These are phyloP conservation scores for Oxygymnocypris stewartii DNA, from an alignment of 2,113 vertebrate genomes.

Conservation along the genomic window DNA sequence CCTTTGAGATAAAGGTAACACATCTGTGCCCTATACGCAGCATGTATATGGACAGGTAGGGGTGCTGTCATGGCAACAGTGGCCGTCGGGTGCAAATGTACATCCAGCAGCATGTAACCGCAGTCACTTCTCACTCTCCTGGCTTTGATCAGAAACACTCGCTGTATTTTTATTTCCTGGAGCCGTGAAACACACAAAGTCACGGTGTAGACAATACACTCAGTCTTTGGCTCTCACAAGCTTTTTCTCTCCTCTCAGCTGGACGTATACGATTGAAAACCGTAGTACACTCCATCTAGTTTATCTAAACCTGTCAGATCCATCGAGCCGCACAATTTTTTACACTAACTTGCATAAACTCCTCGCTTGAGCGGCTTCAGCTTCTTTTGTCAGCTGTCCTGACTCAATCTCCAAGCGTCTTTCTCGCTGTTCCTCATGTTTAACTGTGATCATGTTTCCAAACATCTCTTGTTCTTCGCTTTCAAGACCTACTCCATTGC, in stretches of 20 bases:
- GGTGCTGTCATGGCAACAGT: conserved; percentile 35
- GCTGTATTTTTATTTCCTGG: background rate
- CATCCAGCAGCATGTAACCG: conserved; percentile 20
- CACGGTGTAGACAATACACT: conserved; percentile 2
- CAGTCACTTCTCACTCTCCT: background rate
- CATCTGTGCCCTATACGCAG: background rate
- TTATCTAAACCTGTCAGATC: conserved; percentile 29
- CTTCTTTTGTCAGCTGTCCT: background rate
- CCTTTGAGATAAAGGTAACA: background rate
- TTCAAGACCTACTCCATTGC: conserved; percentile 38
- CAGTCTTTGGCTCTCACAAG: background rate
- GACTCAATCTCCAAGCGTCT: background rate
- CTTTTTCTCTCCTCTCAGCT: background rate
- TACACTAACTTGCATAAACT: conserved; percentile 3
- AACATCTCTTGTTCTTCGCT: background rate
- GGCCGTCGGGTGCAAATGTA: background rate
- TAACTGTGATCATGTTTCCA: conserved; percentile 30
- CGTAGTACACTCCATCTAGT: background rate
- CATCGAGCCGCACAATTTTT: background rate
- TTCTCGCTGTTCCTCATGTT: conserved; percentile 7
- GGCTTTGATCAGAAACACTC: conserved; percentile 22
- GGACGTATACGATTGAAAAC: background rate
- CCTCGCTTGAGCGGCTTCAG: background rate
- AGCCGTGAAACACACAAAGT: conserved; percentile 4
- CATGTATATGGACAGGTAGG: background rate